Percentiles rank a stretch among this genome's conserved stretches.
phyloP scores from a whole-genome alignment of 2,113 vertebrate species.

The Anhinga rufa region DNA sequence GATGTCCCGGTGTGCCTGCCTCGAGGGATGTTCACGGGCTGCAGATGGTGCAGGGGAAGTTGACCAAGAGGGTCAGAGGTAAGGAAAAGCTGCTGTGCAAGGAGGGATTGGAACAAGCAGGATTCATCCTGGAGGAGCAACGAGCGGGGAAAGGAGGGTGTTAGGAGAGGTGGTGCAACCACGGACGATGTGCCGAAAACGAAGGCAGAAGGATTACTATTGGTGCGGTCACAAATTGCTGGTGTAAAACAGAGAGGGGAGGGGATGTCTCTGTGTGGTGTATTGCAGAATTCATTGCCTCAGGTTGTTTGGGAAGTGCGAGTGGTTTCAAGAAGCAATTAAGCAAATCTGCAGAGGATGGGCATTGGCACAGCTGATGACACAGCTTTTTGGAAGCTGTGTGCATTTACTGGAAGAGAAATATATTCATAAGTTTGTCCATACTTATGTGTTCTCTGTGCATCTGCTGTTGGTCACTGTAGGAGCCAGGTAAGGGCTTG shows the following conservation, averaged over 20 bases:
- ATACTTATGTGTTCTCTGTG: not conserved
- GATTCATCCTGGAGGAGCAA: not conserved
- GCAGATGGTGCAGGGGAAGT: fast-evolving
- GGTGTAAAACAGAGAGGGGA: not conserved
- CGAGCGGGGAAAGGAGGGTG: not conserved
- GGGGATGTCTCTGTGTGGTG: fast-evolving
- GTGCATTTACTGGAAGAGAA: not conserved
- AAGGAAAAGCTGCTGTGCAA: not conserved
- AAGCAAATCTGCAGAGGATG: not conserved
- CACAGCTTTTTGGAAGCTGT: not conserved
- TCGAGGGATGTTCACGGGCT: fast-evolving
- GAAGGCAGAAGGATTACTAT: not conserved
- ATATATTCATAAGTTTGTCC: not conserved
- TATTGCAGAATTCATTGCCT: not conserved
- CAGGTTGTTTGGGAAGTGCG: not conserved
- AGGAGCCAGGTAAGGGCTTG: not conserved
- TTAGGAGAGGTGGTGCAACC: not conserved
- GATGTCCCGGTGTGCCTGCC: fast-evolving
- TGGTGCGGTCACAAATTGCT: fast-evolving
- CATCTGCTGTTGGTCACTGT: fast-evolving
- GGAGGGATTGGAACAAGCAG: not conserved
- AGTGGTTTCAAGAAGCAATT: not conserved
- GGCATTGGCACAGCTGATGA: not conserved
- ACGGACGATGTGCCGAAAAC: fast-evolving
- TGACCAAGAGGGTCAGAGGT: fast-evolving